A percentile compares a stretch with the other conserved stretches of the same genome.
Conservation (phyloP, 2,797 vertebrate genomes). For the Xerus rutilus region DNA sequence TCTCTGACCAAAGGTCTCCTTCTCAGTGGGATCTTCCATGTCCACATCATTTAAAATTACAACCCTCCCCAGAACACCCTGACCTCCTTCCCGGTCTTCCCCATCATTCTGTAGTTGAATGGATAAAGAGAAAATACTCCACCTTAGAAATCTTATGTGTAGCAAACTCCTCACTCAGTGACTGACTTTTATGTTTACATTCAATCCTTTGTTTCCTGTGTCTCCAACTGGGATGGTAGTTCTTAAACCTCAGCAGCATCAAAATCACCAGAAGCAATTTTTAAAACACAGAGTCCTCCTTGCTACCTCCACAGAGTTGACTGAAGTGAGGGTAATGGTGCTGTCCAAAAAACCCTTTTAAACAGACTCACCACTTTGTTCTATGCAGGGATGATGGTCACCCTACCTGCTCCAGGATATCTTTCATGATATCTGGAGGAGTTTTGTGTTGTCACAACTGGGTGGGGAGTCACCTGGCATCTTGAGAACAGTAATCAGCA, state of each 20-base stretch:
- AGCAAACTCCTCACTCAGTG: neutral
- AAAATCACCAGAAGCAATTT: neutral
- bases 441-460: neutral
- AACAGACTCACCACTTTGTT: neutral
- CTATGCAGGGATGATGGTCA: neutral
- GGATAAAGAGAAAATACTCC: neutral
- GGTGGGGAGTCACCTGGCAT: neutral
- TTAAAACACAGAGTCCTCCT: neutral
- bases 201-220: neutral
- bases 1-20: neutral
- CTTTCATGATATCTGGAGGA: neutral
- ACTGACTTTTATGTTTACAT: neutral
- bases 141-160: neutral
- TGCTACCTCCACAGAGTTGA: neutral
- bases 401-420: neutral
- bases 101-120: neutral
- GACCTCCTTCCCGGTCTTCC: neutral
- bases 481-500: neutral
- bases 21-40: neutral
- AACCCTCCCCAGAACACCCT: neutral
- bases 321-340: neutral
- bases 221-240: neutral
- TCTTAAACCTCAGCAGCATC: neutral
- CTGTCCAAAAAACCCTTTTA: neutral
- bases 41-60: neutral